Conservation (phyloP, 2,888 invertebrate species). For the Hemistola chrysoprasaria region DNA sequence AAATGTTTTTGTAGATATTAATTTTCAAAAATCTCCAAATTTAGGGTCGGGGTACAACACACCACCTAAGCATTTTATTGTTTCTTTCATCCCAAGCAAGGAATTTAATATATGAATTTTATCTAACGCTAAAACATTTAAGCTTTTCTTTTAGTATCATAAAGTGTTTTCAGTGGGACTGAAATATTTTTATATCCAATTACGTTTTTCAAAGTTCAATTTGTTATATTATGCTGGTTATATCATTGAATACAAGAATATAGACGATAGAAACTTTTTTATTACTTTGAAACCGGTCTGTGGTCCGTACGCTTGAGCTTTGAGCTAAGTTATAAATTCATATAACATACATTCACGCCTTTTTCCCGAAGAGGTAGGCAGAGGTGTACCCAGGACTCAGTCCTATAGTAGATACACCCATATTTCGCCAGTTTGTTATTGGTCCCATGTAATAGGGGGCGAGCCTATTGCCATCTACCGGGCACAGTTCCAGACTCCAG, state of each 20-base stretch:
- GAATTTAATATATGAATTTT: slow-evolving; percentile 11
- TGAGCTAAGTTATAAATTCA: slow-evolving; percentile 13
- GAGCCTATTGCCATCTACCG: too few relatives aligned
- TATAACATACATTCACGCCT: too few relatives aligned
- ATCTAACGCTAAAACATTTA: slow-evolving; percentile 1
- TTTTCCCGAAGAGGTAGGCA: too few relatives aligned
- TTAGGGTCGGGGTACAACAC: background rate
- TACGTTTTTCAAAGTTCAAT: slow-evolving; percentile 3
- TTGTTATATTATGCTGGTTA: slow-evolving; percentile 3
- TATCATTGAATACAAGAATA: slow-evolving; percentile 15
- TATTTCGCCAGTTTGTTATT: too few relatives aligned
- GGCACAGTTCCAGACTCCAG: too few relatives aligned
- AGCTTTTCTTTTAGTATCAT: background rate
- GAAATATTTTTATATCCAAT: background rate
- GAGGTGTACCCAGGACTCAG: too few relatives aligned
- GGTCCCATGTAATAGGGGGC: too few relatives aligned
- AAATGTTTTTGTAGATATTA: too few relatives aligned
- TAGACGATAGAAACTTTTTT: slow-evolving; percentile 14
- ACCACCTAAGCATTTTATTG: slow-evolving; percentile 2
- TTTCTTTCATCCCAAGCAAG: slow-evolving; percentile 3
- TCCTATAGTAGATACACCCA: too few relatives aligned
- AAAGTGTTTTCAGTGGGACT: background rate
- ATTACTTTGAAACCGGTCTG: slow-evolving; percentile 10
- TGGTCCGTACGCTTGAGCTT: slow-evolving; percentile 6
- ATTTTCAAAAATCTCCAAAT: slow-evolving; percentile 3